phyloP scores from a whole-genome alignment of 2,797 vertebrate species.

The Sus cebifrons region DNA sequence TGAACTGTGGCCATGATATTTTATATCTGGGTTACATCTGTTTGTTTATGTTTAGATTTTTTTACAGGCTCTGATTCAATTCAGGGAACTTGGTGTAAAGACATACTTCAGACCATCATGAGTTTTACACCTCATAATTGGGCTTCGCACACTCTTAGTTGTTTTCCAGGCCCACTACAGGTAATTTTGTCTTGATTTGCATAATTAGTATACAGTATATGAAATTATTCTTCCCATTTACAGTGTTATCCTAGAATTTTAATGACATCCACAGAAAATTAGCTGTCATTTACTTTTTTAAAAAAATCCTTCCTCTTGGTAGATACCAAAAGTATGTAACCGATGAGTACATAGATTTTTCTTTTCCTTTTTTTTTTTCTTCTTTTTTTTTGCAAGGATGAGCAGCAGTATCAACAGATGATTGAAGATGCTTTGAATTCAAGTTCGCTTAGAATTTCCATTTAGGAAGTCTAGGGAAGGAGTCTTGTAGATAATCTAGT shows the following conservation, averaged over 20 bases:
- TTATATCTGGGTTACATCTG: conserved; percentile 58
- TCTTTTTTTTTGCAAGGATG: not conserved
- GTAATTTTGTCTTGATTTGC: conserved; percentile 88
- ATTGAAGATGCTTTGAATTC: conserved; percentile 36
- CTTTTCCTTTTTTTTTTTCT: not conserved
- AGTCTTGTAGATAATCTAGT: not conserved
- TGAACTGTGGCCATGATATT: not conserved
- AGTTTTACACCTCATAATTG: conserved; percentile 99
- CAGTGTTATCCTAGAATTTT: conserved; percentile 33
- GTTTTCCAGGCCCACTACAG: conserved; percentile 98
- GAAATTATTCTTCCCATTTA: not conserved
- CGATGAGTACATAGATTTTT: not conserved
- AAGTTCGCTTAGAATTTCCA: conserved; percentile 22
- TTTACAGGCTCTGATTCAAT: conserved; percentile 99
- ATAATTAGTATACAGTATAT: not conserved
- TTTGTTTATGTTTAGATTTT: conserved; percentile 93
- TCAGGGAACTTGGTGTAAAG: conserved; percentile 99
- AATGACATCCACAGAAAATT: conserved; percentile 21
- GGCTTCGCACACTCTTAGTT: conserved; percentile 98
- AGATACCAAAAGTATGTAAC: not conserved
- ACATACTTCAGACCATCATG: conserved; percentile 99
- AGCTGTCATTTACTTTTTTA: conserved; percentile 2
- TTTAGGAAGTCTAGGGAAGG: conserved; percentile 55
- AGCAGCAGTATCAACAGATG: conserved; percentile 17
- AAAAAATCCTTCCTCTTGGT: conserved; percentile 13